These are phyloP conservation scores for Hydractinia echinata DNA, from an alignment of 30 jellyfish, hydroid and myxozoan species.

Conservation along the genomic window DNA sequence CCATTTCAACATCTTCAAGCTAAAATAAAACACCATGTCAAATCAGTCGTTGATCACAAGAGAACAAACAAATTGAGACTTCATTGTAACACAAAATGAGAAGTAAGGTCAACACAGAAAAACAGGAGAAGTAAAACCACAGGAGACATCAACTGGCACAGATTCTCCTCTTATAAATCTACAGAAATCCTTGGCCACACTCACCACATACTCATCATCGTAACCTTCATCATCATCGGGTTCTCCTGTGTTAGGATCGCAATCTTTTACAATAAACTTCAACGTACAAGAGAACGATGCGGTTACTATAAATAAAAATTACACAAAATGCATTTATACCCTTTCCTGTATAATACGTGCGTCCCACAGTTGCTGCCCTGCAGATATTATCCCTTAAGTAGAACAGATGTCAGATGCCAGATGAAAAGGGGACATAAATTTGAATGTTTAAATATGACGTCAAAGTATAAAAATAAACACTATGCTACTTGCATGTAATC, in stretches of 20 bases:
- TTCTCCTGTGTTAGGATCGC: constrained; percentile 96
- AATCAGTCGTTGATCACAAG: not conserved
- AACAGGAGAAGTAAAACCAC: not conserved
- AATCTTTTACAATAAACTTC: constrained; percentile 88
- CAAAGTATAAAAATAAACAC: no score
- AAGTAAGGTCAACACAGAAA: not conserved
- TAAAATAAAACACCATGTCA: constrained; percentile 5
- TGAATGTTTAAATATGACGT: no score
- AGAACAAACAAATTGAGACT: not conserved
- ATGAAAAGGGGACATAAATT: no score
- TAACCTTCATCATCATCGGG: constrained; percentile 99
- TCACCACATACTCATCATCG: constrained; percentile 95
- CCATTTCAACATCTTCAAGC: constrained; percentile 93
- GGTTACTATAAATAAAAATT: constrained; percentile 50
- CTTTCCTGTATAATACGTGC: not conserved
- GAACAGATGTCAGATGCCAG: no score
- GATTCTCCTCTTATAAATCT: not conserved
- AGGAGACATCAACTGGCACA: not conserved
- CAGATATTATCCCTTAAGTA: no score
- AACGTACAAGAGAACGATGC: constrained; percentile 94
- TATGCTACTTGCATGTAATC: no score
- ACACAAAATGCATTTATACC: not conserved
- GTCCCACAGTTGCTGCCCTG: no score
- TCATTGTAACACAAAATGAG: not conserved
- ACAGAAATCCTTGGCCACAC: not conserved